Conservation (phyloP, 2,888 invertebrate genomes). For the Drosophila maculinotata region DNA sequence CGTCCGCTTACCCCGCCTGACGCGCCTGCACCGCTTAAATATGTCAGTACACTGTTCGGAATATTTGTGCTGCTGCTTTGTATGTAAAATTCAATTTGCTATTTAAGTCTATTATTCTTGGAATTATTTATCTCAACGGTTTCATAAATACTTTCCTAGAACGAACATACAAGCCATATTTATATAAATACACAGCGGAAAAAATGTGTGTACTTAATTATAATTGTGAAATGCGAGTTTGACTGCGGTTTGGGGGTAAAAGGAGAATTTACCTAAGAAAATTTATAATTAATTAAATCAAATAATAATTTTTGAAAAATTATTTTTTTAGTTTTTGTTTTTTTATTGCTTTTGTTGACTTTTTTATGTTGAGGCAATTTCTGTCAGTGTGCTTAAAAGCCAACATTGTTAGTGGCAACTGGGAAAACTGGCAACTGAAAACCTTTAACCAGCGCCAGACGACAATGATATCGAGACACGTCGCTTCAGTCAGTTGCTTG, state of each 20-base stretch:
- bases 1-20: not conserved
- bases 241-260: too few species aligned
- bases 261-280: too few species aligned
- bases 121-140: not conserved
- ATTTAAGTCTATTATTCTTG: conserved; percentile 8
- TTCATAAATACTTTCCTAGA: conserved; percentile 5
- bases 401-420: conserved; percentile 44
- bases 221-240: too few species aligned
- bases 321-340: too few species aligned
- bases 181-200: not conserved
- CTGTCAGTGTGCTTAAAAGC: conserved; percentile 44
- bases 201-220: not conserved
- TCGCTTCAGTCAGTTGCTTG: conserved; percentile 30
- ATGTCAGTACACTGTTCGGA: conserved; percentile 35
- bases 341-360: too few species aligned
- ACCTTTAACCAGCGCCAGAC: conserved; percentile 51
- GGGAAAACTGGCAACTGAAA: conserved; percentile 20
- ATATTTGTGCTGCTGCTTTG: not conserved
- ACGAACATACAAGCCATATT: not conserved
- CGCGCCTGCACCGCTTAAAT: conserved; percentile 19
- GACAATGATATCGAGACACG: conserved; percentile 43
- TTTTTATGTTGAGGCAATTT: conserved; percentile 18
- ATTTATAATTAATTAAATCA: too few species aligned
- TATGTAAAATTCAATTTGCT: conserved; percentile 11
- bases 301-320: too few species aligned